A percentile compares a stretch with the other conserved stretches of the same genome.
These are phyloP conservation scores for Panulirus ornatus DNA, from an alignment of 1,140 invertebrate genomes.

Conservation along the genomic window DNA sequence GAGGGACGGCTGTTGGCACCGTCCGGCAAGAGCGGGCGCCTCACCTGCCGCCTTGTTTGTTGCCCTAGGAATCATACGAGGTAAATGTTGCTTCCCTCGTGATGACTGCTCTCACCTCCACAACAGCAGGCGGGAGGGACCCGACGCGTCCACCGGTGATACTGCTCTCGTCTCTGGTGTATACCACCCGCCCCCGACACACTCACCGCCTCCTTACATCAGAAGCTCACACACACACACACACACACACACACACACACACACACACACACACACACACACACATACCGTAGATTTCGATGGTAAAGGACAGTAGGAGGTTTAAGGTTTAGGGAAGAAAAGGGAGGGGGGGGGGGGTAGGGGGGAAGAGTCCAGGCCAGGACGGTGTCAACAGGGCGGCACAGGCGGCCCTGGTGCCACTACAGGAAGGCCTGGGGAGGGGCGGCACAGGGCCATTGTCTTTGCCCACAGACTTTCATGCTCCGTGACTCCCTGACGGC, in stretches of 20 bases:
- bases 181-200: no score
- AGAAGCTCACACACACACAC: no score
- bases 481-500: constrained; percentile 49
- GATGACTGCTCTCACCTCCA: neutral
- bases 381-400: neutral
- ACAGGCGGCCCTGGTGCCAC: neutral
- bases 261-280: no score
- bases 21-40: neutral
- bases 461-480: constrained; percentile 57
- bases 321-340: no score
- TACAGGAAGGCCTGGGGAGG: neutral
- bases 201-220: no score
- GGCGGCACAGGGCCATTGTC: constrained; percentile 35
- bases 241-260: no score
- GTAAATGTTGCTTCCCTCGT: neutral
- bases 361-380: neutral
- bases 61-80: neutral
- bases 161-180: no score
- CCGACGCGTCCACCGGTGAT: neutral
- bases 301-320: no score
- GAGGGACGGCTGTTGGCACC: neutral
- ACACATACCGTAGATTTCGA: no score
- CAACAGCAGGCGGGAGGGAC: neutral
- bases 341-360: neutral
- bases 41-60: neutral